These are phyloP conservation scores for Ailurus styani DNA, from an alignment of 2,113 vertebrate species.

Conservation along the genomic window DNA sequence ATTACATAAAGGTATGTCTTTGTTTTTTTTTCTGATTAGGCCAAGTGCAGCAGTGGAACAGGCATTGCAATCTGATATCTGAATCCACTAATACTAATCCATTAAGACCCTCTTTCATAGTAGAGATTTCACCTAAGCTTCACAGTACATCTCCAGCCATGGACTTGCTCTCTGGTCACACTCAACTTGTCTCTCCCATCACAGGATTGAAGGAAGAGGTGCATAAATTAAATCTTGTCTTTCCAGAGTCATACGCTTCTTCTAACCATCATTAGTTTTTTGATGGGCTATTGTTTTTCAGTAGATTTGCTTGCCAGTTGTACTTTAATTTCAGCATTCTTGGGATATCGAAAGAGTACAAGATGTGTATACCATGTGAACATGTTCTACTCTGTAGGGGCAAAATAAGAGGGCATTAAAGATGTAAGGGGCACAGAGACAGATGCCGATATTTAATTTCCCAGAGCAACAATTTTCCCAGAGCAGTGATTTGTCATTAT, in stretches of 20 bases:
- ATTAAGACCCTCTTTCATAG: background rate
- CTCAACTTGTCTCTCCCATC: background rate
- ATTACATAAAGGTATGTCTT: background rate
- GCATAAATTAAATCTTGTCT: background rate
- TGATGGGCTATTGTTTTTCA: background rate
- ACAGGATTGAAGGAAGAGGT: background rate
- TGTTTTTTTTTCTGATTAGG: background rate
- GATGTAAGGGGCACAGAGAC: background rate
- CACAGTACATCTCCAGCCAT: background rate
- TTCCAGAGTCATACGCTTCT: background rate
- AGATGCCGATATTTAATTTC: background rate
- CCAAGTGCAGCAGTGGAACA: background rate
- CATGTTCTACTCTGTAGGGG: background rate
- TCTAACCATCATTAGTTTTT: background rate
- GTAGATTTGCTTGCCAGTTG: background rate
- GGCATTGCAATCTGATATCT: background rate
- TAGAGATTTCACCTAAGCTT: background rate
- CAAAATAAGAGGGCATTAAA: background rate
- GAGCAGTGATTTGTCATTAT: background rate
- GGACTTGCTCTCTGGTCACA: background rate
- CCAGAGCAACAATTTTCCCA: background rate
- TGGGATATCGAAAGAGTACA: background rate
- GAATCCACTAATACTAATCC: background rate
- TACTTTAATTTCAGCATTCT: background rate
- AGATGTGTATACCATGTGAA: background rate